Evolutionary conservation across 1,140 invertebrate genomes (phyloP), one percentile per base, ranked within the genome.

Genomic region (Diachasma alloeum): DNA sequence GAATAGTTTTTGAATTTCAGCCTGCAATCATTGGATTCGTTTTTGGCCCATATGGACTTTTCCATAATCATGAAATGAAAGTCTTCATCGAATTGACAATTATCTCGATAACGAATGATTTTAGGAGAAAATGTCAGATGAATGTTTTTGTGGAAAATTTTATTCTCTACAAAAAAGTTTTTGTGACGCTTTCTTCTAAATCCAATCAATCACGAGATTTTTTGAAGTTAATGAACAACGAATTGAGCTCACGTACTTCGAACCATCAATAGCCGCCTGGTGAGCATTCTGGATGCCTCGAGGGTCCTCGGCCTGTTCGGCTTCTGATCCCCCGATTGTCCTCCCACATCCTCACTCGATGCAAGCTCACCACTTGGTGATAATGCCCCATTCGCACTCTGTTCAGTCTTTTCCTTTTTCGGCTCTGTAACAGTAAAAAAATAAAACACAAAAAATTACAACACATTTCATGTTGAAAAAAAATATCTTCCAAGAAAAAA

Each of bases 381-480:
- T 83, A 93, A 86, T 81, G 91, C 90, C 84, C 92, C 92, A 90
- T 93, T 93, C 85, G 89, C 89, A 90, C 91, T 93, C 91, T 93
- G 93, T 91, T 96, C 95, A 93, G 93, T 93, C 92, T 96, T 96
- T 90, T 96, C 95, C 93, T 96, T 96, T 92, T 95, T 95, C 92
- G 94, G 94, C 92, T 96, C 95, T 96, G 93, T 2, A 31, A 31
- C 74, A 92, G 93, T 85, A 81, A 84, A 89, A 84, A 83, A 81
- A 81, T 31, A n/a, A 31, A 31, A 31, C 6, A 3, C 31, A 31
- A 6, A 31, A 31, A 31, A 31, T 31, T 31, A 31, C 2, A 2
- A 31, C 31, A 31, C 2, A 46, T 46, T 11, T 46, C 10, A 46
- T 5, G 44, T 46, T 46, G 44, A 46, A 11, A 11, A 46, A 46